Base-by-base conservation (phyloP, 2,113 vertebrate genomes). In the Penelope pileata region DNA sequence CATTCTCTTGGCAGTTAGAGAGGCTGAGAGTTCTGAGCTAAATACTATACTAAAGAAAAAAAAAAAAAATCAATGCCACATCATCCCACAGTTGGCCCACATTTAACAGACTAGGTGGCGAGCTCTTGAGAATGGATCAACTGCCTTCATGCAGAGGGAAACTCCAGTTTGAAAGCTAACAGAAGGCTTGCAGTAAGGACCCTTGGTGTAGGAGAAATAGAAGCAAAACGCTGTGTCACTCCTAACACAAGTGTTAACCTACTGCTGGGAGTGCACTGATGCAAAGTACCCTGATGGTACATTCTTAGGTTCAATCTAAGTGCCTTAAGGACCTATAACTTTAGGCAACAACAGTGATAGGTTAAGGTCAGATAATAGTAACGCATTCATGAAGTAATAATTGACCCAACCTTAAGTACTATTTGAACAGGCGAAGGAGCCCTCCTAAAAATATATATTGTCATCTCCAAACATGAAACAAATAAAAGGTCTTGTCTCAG, bases 231-330 rank as follows among this genome's bases (percentile, higher is more conserved):
- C 2, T 50, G 68, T 38, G 32, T 50, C 32, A n/a, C 36, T 42
- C 8, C 54, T 50, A 48, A 80, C 50, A 22, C 45, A 14, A 13
- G 27, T 1, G 27, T 24, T 42, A 75, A 59, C n/a, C 27, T 32
- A 22, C 66, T 64, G 5, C 29, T 12, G 36, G n/a, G 40, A 90
- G n/a, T 0, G 0, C 21, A 11, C 19, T 7, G 24, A 34, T 21
- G 50, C 36, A 9, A 76, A 58, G 68, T 0, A 45, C n/a, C 17
- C 21, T 45, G 42, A 51, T 62, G 76, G 5, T 12, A 34, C 2
- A 0, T 48, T 63, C 48, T 53, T 2, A 78, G 56, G 68, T 78
- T 38, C 64, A 26, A 70, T 54, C 62, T 18, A 54, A 74, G 60
- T 10, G 34, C 69, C 83, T 47, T 45, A 9, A 74, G 69, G 47